Conservation (phyloP, 1,140 invertebrate species). For the Arctopsyche grandis region DNA sequence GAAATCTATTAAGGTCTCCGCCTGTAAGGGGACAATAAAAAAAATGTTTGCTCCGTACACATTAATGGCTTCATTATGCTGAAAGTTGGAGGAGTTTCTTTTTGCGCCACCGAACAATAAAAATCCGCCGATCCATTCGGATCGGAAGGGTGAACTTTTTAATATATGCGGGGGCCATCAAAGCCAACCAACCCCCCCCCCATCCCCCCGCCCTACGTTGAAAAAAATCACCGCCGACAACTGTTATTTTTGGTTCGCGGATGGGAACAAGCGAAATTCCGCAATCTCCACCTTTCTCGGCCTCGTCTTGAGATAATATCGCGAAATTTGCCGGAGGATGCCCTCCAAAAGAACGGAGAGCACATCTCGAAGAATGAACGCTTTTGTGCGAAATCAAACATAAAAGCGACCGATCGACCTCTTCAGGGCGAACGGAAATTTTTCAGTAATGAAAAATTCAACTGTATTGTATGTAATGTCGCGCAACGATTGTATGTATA, state of each 20-base stretch:
- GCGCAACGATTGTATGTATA: too few species aligned
- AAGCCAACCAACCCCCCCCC: constrained; percentile 33
- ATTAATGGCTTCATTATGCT: constrained; percentile 44
- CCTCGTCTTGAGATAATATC: constrained; percentile 15
- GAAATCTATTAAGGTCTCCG: constrained; percentile 28
- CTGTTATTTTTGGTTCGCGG: neutral
- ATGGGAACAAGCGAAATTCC: neutral
- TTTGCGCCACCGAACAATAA: constrained; percentile 42
- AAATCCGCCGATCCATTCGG: constrained; percentile 44
- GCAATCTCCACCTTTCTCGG: constrained; percentile 2
- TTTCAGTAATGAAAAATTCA: constrained; percentile 22
- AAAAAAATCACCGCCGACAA: neutral
- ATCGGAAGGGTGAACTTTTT: constrained; percentile 53
- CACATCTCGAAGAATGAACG: neutral
- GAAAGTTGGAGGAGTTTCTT: constrained; percentile 26
- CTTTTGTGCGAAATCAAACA: constrained; percentile 27
- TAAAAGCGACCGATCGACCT: constrained; percentile 24
- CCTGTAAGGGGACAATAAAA: neutral
- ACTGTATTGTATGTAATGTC: neutral
- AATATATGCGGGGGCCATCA: constrained; percentile 51
- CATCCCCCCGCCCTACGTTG: neutral
- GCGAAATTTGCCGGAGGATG: constrained; percentile 17
- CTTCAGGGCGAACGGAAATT: neutral
- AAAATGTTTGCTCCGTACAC: constrained; percentile 39
- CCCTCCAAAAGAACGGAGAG: neutral